Evolutionary conservation across 1,140 invertebrate genomes (phyloP), one percentile per base, ranked within the genome.

Genomic region (Semibalanus balanoides): DNA sequence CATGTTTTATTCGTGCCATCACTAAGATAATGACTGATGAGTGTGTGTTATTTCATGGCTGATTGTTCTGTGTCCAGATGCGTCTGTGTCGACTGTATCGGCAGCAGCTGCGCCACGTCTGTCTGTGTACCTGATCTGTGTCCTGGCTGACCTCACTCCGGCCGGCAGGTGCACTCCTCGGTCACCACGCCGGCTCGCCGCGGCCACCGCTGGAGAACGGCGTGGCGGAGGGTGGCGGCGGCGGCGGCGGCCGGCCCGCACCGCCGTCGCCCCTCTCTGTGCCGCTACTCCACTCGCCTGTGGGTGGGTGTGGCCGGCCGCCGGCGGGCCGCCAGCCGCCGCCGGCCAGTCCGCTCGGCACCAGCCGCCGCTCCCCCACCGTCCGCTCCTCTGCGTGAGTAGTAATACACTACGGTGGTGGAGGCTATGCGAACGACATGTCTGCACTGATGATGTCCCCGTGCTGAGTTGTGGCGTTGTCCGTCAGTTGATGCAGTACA

Each of bases 261-360:
- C 76, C 76, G 79, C 76, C 28, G 76, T 76, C 27, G 76, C 76
- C 25, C 74, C 77, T 9, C 79, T 5, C 5, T 40, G 5, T 40
- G 35, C 35, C 35, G 35, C 22, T 3, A 19, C 51, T 64, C 11
- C 51, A 64, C 14, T 64, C 51, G 51, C 51, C 51, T 7, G 7
- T 64, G 51, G 51, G 51, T 19, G 51, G 51, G 7, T 7, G 14
- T 19, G 51, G 51, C 51, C 51, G 51, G 14, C 51, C 51, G 51
- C 51, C 51, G 11, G 11, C 22, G 14, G 51, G 51, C 22, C 51
- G 51, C 22, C 51, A 22, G 51, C 51, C 51, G 51, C 51, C 51
- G 51, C 14, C 51, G 14, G 51, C 51, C 51, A 64, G 51, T 25
- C 51, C 51, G 51, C 51, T 64, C 51, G 51, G 51, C 51, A 3